Evolutionary conservation across 2,888 invertebrate species (phyloP).

Genomic region (Melieria picta): DNA sequence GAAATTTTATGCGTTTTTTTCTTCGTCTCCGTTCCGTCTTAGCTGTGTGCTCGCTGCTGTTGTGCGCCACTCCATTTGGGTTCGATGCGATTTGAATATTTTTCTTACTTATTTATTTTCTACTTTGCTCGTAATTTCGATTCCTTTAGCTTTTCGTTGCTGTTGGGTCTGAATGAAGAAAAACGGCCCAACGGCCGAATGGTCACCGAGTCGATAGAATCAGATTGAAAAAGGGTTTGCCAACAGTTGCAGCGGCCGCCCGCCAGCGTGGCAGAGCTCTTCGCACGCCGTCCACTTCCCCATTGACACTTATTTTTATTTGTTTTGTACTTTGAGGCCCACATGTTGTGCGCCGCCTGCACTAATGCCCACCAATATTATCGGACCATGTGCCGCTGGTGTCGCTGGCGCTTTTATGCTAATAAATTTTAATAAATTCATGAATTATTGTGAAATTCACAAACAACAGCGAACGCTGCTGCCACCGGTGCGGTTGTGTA

Average conservation of each 20-base stretch:
- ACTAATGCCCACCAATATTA: too few relatives aligned
- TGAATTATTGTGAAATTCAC: neutral
- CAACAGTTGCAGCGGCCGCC: neutral
- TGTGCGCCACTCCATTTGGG: too few relatives aligned
- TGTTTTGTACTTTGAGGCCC: too few relatives aligned
- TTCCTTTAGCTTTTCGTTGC: neutral
- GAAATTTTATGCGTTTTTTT: neutral
- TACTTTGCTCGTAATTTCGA: neutral
- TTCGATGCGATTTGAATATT: neutral
- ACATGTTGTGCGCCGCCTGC: too few relatives aligned
- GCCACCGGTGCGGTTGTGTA: too few relatives aligned
- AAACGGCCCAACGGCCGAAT: too few relatives aligned
- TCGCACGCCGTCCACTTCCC: too few relatives aligned
- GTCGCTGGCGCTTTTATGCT: neutral
- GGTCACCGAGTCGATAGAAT: too few relatives aligned
- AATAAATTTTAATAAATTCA: slow-evolving; percentile 5
- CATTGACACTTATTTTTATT: too few relatives aligned
- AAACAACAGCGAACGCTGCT: too few relatives aligned
- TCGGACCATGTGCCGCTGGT: neutral
- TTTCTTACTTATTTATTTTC: slow-evolving; percentile 1
- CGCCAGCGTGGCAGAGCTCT: neutral
- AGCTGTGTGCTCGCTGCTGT: too few relatives aligned
- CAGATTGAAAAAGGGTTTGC: neutral
- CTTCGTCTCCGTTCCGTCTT: neutral
- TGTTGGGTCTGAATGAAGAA: neutral